A percentile compares a stretch with the other conserved stretches of the same genome.
Conservation (phyloP, 2,888 invertebrate genomes). For the Rotaria sp. region DNA sequence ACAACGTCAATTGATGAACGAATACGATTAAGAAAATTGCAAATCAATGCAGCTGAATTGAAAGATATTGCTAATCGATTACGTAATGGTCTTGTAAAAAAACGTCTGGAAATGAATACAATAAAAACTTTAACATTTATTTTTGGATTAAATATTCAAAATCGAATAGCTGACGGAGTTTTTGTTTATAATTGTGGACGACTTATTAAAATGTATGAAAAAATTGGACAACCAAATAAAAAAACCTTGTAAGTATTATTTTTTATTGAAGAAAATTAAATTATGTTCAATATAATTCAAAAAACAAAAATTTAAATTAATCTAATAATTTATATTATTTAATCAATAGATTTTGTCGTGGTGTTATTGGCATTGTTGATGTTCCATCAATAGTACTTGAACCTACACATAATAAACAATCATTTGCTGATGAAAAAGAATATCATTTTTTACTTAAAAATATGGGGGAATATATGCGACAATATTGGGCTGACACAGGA, state of each 20-base stretch:
- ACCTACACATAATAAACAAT: conserved; percentile 58
- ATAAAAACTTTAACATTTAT: conserved; percentile 48
- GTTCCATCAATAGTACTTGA: conserved; percentile 57
- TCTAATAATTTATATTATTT: too few relatives aligned
- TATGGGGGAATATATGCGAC: conserved; percentile 56
- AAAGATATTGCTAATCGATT: conserved; percentile 49
- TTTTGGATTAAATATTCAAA: conserved; percentile 57
- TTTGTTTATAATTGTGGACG: conserved; percentile 59
- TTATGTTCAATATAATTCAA: too few relatives aligned
- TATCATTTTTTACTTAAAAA: conserved; percentile 54
- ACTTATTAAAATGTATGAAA: conserved; percentile 57
- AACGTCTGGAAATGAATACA: conserved; percentile 45
- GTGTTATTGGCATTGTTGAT: conserved; percentile 53
- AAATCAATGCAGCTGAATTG: conserved; percentile 49
- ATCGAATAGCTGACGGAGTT: conserved; percentile 54
- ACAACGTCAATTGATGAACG: conserved; percentile 42
- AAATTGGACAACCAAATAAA: conserved; percentile 55
- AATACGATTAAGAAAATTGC: conserved; percentile 51
- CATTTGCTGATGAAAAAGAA: conserved; percentile 57
- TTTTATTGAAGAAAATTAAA: too few relatives aligned
- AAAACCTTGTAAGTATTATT: conserved; percentile 56
- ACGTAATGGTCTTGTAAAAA: conserved; percentile 51
- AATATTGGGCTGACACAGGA: conserved; percentile 56
- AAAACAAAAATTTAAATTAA: too few relatives aligned
- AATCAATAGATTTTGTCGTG: conserved; percentile 40